Base-by-base conservation (phyloP, 2,113 vertebrate genomes). In the Caloenas nicobarica region DNA sequence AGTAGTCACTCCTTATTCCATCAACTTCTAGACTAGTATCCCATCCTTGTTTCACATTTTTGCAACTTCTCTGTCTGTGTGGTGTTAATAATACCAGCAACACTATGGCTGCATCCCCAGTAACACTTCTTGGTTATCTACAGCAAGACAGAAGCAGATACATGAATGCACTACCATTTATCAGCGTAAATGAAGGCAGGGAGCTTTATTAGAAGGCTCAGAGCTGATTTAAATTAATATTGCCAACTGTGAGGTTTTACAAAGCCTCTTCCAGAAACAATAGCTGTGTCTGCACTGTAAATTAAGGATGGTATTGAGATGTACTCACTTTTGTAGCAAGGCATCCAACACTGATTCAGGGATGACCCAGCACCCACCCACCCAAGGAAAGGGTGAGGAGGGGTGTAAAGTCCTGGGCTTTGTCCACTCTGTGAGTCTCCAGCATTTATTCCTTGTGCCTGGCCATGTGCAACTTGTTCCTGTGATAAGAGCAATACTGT, bases 201-300 rank as follows among this genome's bases (percentile, higher is more conserved):
- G 73, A 95, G 78, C 58, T 82, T 94, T 58, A 88, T 89, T 93
- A 91, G 91, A 91, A 79, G 50, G 69, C 57, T 91, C 81, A 76
- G 17, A 51, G 81, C 18, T 78, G 48, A 89, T 81, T 93, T 85
- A 89, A 88, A 91, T 94, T 79, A 86, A 85, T 95, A 87, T 85
- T 86, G 44, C 69, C 73, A 86, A 40, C 69, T 51, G 13, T 70
- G 81, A 87, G 38, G 38, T 94, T 88, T 88, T 79, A 72, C 57
- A 95, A 80, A 88, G 38, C 22, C 31, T 84, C 50, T 64, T 50
- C 62, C 80, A 72, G 83, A 93, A 81, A 93, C 93, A 95, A 76
- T 51, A 60, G 81, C 57, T 9, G 12, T 86, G 81, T 48, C 80
- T 86, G 44, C 46, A 19, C 61, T 64, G 77, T 71, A 87, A 91